Percentiles rank a stretch among this genome's conserved stretches.
Evolutionary conservation across 2,888 invertebrate species (phyloP).

Genomic region (Oxystoma pomonae): DNA sequence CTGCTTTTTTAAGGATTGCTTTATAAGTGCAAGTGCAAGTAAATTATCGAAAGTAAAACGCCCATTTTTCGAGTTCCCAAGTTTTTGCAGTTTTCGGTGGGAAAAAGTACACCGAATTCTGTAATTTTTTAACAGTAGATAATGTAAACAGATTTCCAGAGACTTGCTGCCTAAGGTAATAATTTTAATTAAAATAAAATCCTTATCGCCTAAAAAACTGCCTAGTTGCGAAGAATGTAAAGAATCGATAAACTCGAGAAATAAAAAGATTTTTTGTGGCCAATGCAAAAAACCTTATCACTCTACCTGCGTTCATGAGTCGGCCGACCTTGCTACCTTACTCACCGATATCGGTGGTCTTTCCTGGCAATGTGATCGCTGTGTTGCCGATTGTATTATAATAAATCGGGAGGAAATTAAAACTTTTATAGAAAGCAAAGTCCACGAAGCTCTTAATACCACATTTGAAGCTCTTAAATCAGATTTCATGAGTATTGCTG

Average conservation of each 20-base stretch:
- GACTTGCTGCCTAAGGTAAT: background rate
- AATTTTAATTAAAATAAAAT: background rate
- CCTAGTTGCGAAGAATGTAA: background rate
- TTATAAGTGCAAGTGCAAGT: too few relatives aligned
- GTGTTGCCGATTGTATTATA: background rate
- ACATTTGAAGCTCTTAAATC: background rate
- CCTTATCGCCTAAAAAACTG: background rate
- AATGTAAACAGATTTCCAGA: too few relatives aligned
- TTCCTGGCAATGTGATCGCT: background rate
- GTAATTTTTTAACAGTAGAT: too few relatives aligned
- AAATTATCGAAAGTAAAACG: too few relatives aligned
- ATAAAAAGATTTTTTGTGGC: background rate
- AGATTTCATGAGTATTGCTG: background rate
- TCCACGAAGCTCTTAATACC: background rate
- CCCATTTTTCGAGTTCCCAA: too few relatives aligned
- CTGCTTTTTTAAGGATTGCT: too few relatives aligned
- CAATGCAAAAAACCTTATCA: background rate
- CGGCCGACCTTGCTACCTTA: background rate
- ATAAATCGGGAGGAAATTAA: background rate
- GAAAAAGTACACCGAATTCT: too few relatives aligned
- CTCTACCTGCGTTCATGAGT: background rate
- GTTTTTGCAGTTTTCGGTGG: too few relatives aligned
- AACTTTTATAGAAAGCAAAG: background rate
- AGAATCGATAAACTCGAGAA: background rate
- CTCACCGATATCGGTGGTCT: background rate